Base-by-base conservation (phyloP, 2,888 invertebrate genomes). In the Prosopocoilus inquinatus region DNA sequence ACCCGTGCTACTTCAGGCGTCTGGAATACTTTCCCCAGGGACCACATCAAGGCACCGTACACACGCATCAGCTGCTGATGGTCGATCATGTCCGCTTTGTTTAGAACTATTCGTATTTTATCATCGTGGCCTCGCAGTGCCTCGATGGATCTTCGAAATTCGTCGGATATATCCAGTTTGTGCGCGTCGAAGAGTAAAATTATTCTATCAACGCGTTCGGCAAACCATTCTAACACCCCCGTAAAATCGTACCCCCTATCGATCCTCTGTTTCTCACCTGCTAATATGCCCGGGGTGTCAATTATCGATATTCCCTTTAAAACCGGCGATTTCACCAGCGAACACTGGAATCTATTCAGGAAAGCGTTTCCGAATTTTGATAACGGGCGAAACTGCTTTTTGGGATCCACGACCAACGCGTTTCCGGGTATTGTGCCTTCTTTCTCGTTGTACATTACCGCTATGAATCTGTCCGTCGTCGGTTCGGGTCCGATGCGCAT, bases 1-100 rank as follows among this genome's bases (percentile, higher is more conserved):
- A 99, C 98, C 52, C 98, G 82, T 0, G 96, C 95, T n/a, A 99
- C 98, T 82, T 99, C 99, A 0, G 98, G 98, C 7, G 97, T 98
- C 75, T 96, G 94, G 63, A 99, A 80, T 46, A 97, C 97, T 80
- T 98, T 98, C 20, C 98, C 98, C 35, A 99, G 80, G 0, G 97
- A 97, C 99, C 99, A 99, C 99, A 99, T 99, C 51, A 99, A 84
- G 1, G 98, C 99, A 39, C 99, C 99, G 72, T 99, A 99, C 1
- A 99, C 94, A 60, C 96, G 81, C 97, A 99, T 98, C 62, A 99
- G 79, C 76, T 98, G 97, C 75, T 98, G 98, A 74, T 97, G 96
- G 76, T 98, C 96, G 47, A 99, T 91, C 94, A 96, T 96, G 73
- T 99, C 99, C 3, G 98, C 96, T 77, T 99, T 99, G 80, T 99